Conservation (phyloP, 2,113 vertebrate species). For the Macrotus californicus region DNA sequence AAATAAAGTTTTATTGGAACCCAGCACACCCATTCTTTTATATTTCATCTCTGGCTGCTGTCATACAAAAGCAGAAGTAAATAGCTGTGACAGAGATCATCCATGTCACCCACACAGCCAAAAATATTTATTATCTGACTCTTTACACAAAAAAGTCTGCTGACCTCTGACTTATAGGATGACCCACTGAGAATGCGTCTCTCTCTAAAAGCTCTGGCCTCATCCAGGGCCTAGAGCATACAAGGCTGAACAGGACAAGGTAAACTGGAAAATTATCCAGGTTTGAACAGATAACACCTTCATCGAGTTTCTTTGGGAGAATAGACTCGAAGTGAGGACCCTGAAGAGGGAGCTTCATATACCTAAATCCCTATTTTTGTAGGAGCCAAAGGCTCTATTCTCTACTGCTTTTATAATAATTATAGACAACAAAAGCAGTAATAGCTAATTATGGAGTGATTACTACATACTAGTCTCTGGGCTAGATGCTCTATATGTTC, state of each 20-base stretch:
- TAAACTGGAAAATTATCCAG: neutral
- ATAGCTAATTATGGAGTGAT: neutral
- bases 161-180: neutral
- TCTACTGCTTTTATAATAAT: neutral
- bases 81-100: neutral
- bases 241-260: neutral
- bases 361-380: neutral
- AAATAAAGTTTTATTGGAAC: neutral
- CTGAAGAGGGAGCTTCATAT: neutral
- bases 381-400: neutral
- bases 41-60: neutral
- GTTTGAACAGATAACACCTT: neutral
- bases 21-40: neutral
- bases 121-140: neutral
- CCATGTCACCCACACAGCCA: neutral
- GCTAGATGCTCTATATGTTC: neutral
- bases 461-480: neutral
- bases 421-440: neutral
- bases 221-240: neutral
- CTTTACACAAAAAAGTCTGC: neutral
- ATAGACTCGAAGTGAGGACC: neutral
- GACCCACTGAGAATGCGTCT: neutral
- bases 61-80: neutral
- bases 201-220: neutral
- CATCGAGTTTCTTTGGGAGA: neutral